Evolutionary conservation across 2,113 vertebrate species (phyloP), one percentile per base, ranked within the genome.

Genomic region (Etheostoma spectabile): DNA sequence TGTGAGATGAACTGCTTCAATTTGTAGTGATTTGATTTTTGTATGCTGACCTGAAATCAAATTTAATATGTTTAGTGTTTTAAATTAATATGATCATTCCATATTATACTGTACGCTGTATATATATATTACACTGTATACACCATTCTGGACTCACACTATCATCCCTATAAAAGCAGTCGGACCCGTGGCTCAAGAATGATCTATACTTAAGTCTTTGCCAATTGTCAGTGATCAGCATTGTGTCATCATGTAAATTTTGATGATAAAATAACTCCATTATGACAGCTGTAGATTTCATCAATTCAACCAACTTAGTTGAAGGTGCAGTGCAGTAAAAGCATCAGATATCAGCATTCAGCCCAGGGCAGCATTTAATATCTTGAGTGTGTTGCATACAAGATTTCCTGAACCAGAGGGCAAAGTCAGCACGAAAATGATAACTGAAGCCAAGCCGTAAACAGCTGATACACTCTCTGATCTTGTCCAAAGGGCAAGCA

Each of bases 401-500:
- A 46, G 64, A 73, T n/a, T 27, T 65, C 2, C 45, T 60, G 19
- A 64, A 76, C 19, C 51, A 14, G 18, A 83, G 8, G 63, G 5
- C 74, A 59, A 1, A 38, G 74, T 88, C 83, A 86, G 85, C 89
- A 57, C 27, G 48, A 62, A 61, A 86, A 63, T 7, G 1, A 86
- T 86, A 85, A 80, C 72, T 24, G 45, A 0, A 24, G 30, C 30
- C 15, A 5, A 56, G 73, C 75, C 2, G 60, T 91, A 77, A 91
- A 88, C 71, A 15, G 3, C 53, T 8, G 62, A 49, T 0, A 0
- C 5, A 27, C 82, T 71, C 83, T 86, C 60, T 90, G 79, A 85
- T 67, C 82, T 80, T 65, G 94, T 94, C 86, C 93, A 94, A 94
- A 94, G 95, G 91, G 74, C 94, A 91, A 13, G 0, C 13, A 13